Conservation (phyloP, 2,797 vertebrate genomes). For the Lerista edwardsae region DNA sequence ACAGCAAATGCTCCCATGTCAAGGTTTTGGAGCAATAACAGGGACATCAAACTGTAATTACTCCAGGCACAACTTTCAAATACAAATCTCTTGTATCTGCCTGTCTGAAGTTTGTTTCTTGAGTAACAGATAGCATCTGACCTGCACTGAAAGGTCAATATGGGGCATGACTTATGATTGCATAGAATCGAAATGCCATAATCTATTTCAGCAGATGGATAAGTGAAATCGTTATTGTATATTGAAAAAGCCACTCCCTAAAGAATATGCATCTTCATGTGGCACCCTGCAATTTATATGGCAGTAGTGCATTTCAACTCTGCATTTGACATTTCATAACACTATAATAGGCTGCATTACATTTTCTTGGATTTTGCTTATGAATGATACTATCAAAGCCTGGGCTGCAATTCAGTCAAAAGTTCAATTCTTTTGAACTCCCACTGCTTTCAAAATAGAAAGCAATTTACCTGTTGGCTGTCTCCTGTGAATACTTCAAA, state of each 20-base stretch:
- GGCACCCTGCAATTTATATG: not conserved
- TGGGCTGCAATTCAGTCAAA: not conserved
- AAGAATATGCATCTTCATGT: not conserved
- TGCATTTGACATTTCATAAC: not conserved
- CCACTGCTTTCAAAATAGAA: not conserved
- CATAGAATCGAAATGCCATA: not conserved
- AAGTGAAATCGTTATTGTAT: not conserved
- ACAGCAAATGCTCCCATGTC: not conserved
- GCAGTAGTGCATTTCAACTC: not conserved
- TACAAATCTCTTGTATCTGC: conserved; percentile 10
- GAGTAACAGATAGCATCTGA: not conserved
- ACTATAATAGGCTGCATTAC: not conserved
- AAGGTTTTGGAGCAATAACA: not conserved
- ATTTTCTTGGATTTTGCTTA: not conserved
- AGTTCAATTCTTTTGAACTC: not conserved
- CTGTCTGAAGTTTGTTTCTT: not conserved
- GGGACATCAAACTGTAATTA: not conserved
- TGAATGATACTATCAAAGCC: not conserved
- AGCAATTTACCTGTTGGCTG: not conserved
- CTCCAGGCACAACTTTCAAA: not conserved
- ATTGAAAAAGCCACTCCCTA: not conserved
- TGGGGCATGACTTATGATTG: not conserved
- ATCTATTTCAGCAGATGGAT: not conserved
- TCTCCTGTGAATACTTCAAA: not conserved
- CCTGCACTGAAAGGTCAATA: not conserved